Conservation (phyloP, 2,888 invertebrate genomes). For the Trilocha varians region DNA sequence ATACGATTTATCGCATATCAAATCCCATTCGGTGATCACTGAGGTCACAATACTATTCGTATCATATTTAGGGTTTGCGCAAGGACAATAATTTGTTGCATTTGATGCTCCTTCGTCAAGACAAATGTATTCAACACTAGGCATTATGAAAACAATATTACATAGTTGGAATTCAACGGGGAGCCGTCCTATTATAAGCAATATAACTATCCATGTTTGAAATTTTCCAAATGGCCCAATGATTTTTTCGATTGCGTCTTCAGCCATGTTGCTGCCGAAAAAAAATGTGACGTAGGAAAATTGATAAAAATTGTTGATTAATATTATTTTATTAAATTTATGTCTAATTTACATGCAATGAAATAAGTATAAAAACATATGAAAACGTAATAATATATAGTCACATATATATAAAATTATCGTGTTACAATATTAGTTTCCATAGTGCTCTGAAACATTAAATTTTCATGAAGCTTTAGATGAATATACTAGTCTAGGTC, state of each 20-base stretch:
- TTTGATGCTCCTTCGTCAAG: constrained; percentile 40
- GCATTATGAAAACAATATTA: constrained; percentile 72
- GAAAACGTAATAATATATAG: too few species aligned
- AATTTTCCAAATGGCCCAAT: constrained; percentile 72
- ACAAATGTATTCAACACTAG: constrained; percentile 64
- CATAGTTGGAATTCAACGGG: constrained; percentile 73
- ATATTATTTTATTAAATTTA: too few species aligned
- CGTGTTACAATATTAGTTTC: too few species aligned
- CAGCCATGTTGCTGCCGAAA: constrained; percentile 10
- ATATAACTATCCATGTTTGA: constrained; percentile 64
- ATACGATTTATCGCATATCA: constrained; percentile 71
- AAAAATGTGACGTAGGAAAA: too few species aligned
- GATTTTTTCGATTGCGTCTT: constrained; percentile 47
- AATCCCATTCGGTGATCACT: constrained; percentile 74
- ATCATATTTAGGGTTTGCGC: constrained; percentile 66
- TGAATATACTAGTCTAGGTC: too few species aligned
- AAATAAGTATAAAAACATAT: too few species aligned
- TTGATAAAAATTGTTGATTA: not conserved
- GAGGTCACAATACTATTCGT: constrained; percentile 65
- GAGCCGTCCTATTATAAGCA: constrained; percentile 64
- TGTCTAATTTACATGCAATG: too few species aligned
- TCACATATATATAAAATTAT: too few species aligned
- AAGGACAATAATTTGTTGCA: constrained; percentile 52
- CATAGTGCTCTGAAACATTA: too few species aligned
- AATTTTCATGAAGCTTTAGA: too few species aligned